Conservation (phyloP, 2,113 vertebrate genomes). For the Aspidoscelis tigris region DNA sequence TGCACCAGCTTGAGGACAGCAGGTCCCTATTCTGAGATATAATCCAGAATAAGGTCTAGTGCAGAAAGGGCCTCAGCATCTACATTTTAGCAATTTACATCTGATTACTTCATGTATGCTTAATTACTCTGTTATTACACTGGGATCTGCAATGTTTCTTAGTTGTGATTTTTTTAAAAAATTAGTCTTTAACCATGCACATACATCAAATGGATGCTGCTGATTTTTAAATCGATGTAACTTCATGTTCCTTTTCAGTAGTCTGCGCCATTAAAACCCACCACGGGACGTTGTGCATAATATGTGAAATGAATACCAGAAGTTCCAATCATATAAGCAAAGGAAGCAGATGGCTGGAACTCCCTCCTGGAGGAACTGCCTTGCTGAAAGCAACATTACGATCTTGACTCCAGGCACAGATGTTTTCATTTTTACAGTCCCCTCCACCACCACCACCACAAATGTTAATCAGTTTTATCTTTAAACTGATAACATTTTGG, state of each 20-base stretch:
- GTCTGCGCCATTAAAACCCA: slow-evolving; percentile 53
- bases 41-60: no score
- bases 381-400: no score
- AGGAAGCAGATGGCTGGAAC: no score
- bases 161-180: slow-evolving; percentile 3
- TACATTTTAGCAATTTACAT: slow-evolving; percentile 3
- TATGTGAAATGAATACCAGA: not conserved
- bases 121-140: slow-evolving; percentile 57
- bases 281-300: not conserved
- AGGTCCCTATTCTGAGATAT: no score
- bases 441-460: no score
- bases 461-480: no score
- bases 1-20: no score
- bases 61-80: not conserved
- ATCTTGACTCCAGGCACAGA: no score
- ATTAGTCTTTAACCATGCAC: not conserved
- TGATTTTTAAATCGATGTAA: slow-evolving; percentile 45
- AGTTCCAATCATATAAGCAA: not conserved
- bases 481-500: no score
- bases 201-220: slow-evolving; percentile 35
- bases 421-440: no score
- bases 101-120: slow-evolving; percentile 38
- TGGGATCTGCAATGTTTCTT: slow-evolving; percentile 36
- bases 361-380: no score
- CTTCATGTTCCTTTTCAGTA: slow-evolving; percentile 49